These are phyloP conservation scores for Panagrolaimus sp. DNA, from an alignment of 1,140 invertebrate species.

Conservation along the genomic window DNA sequence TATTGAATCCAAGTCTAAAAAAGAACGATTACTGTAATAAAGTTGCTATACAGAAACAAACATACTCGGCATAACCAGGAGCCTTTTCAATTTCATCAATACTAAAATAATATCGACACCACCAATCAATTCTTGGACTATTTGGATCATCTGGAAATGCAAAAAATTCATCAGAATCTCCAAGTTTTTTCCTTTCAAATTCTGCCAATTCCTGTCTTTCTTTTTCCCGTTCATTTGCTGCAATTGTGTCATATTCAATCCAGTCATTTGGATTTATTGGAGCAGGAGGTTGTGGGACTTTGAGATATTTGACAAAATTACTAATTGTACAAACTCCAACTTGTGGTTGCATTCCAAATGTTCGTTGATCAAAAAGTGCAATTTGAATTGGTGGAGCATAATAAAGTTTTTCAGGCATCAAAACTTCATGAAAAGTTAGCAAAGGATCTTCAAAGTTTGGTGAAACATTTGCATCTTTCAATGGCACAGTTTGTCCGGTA, in stretches of 20 bases:
- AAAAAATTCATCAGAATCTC: too few species aligned
- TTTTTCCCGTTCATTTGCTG: too few species aligned
- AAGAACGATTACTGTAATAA: constrained; percentile 5
- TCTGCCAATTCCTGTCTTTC: constrained; percentile 22
- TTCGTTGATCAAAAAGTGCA: constrained; percentile 61
- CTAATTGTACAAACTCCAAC: too few species aligned
- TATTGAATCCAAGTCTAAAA: constrained; percentile 46
- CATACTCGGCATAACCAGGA: constrained; percentile 45
- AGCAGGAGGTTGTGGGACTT: too few species aligned
- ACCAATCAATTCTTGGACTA: constrained; percentile 61
- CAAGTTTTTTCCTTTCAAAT: constrained; percentile 21
- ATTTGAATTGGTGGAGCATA: constrained; percentile 64
- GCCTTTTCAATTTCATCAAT: constrained; percentile 60
- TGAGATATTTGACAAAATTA: too few species aligned
- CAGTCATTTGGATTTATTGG: constrained; percentile 49
- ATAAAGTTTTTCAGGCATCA: constrained; percentile 62
- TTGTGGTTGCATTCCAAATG: too few species aligned
- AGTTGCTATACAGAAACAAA: too few species aligned
- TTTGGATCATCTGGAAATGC: constrained; percentile 21
- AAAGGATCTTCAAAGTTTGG: constrained; percentile 62
- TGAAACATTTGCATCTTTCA: constrained; percentile 62
- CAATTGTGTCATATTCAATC: constrained; percentile 24
- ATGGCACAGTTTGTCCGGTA: constrained; percentile 59
- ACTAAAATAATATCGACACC: constrained; percentile 64
- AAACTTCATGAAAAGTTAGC: constrained; percentile 62